Conservation (phyloP, 1,140 invertebrate species). For the Anagrus nilaparvatae region DNA sequence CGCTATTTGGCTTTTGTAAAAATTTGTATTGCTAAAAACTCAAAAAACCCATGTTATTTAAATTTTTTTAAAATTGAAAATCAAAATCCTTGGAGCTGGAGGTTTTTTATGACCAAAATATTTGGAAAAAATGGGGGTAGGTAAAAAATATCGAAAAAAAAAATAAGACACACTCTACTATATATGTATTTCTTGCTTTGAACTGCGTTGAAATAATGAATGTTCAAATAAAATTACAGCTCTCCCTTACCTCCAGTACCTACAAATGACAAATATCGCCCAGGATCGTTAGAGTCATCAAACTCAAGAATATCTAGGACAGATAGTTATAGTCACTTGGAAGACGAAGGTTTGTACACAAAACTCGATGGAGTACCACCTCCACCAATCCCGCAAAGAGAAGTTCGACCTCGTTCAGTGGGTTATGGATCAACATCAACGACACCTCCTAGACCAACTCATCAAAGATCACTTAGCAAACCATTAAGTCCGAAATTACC, state of each 20-base stretch:
- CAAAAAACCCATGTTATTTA: too few species aligned
- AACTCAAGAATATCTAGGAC: conserved; percentile 29
- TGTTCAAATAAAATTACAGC: conserved; percentile 30
- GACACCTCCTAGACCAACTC: conserved; percentile 45
- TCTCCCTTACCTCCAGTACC: conserved; percentile 63
- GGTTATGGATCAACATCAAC: conserved; percentile 46
- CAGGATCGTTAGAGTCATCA: conserved; percentile 29
- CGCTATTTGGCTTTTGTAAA: too few species aligned
- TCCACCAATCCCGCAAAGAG: conserved; percentile 49
- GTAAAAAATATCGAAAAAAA: too few species aligned
- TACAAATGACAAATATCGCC: conserved; percentile 43
- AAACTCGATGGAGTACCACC: conserved; percentile 35
- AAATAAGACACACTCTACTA: too few species aligned
- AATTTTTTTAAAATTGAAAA: too few species aligned
- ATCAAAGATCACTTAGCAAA: conserved; percentile 48
- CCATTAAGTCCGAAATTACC: conserved; percentile 48
- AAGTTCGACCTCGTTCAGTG: conserved; percentile 45
- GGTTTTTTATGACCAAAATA: too few species aligned
- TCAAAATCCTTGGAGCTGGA: too few species aligned
- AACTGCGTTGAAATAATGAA: too few species aligned
- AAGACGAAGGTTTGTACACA: conserved; percentile 39
- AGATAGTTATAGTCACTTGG: conserved; percentile 30
- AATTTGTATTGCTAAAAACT: too few species aligned
- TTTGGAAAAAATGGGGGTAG: too few species aligned
- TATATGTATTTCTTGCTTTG: conserved; percentile 9